Base-by-base conservation (phyloP, 2,888 invertebrate species). In the Trissoscelio sp. region DNA sequence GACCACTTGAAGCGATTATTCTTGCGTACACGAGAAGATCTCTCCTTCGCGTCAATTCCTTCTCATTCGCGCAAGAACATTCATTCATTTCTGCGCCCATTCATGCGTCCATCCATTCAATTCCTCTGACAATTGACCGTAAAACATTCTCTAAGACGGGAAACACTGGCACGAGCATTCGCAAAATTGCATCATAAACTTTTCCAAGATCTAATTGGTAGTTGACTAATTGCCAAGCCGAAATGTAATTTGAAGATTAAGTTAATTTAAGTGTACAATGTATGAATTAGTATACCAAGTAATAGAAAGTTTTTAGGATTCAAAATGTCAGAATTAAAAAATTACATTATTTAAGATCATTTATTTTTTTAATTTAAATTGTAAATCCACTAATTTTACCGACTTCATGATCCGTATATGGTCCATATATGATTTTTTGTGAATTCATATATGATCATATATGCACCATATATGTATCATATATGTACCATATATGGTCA, bases 21-120 rank as follows among this genome's bases (percentile, higher is more conserved):
- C 79, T 73, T 83, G 73, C 83, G 75, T 62, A 75, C 83, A 83
- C 79, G 67, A 82, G 81, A 62, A n/a, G n/a, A n/a, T n/a, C n/a
- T 66, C 72, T 72, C 66, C 51, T 78, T 64, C 31, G 58, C 62
- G 42, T 53, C 60, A 77, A 77, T 77, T 70, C 64, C 46, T 22
- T 39, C 69, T n/a, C 70, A 48, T 62, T 78, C 55, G 55, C 57
- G 12, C 46, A 24, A 77, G n/a, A 53, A 62, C 77, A 70, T 70
- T 78, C 62, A 70, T 78, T 70, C 77, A 62, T 39, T 78, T 69
- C 55, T 62, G 34, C 51, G 18, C 53, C 12, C 58, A 70, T 79
- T 73, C 66, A 58, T 67, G 39, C 77, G 62, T 44, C 24, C 44
- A 67, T 20, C 42, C 66, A 48, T 77, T 77, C 75, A 75, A 51